A percentile compares a stretch with the other conserved stretches of the same genome.
Conservation (phyloP, 2,888 invertebrate species). For the Drosophila falleni region DNA sequence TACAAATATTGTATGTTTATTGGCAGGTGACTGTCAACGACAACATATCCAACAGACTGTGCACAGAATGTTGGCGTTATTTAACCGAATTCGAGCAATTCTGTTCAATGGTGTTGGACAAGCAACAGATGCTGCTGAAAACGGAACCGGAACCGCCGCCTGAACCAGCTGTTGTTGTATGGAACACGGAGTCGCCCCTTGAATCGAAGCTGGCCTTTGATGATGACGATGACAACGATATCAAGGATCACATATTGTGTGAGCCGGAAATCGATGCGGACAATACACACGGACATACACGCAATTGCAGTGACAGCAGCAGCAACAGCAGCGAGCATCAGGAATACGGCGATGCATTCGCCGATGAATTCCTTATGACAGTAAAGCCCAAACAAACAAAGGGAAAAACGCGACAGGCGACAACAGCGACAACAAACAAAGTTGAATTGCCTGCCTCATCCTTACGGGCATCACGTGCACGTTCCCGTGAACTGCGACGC, state of each 20-base stretch:
- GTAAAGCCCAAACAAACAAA: constrained; percentile 27
- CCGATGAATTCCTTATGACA: constrained; percentile 1
- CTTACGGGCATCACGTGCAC: constrained; percentile 59
- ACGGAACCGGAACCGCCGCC: constrained; percentile 64
- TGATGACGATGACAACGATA: constrained; percentile 28
- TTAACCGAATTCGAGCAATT: constrained; percentile 66
- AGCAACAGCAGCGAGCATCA: constrained; percentile 8
- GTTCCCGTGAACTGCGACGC: constrained; percentile 59
- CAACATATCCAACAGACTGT: constrained; percentile 62
- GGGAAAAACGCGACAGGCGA: constrained; percentile 34
- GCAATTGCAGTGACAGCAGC: constrained; percentile 6
- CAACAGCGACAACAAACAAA: no score
- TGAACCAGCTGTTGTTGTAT: constrained; percentile 56
- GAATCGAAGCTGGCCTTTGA: constrained; percentile 59
- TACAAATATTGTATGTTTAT: neutral
- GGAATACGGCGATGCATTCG: constrained; percentile 19
- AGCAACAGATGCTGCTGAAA: constrained; percentile 64
- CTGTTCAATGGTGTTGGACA: constrained; percentile 66
- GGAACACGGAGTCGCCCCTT: constrained; percentile 54
- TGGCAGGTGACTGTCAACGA: constrained; percentile 56
- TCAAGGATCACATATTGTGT: constrained; percentile 73
- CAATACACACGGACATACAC: neutral
- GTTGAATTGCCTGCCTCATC: constrained; percentile 3
- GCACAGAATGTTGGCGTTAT: constrained; percentile 58
- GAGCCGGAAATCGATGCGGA: constrained; percentile 74